A percentile compares a stretch with the other conserved stretches of the same genome.
Evolutionary conservation across 2,888 invertebrate genomes (phyloP).

Genomic region (Troides helena): DNA sequence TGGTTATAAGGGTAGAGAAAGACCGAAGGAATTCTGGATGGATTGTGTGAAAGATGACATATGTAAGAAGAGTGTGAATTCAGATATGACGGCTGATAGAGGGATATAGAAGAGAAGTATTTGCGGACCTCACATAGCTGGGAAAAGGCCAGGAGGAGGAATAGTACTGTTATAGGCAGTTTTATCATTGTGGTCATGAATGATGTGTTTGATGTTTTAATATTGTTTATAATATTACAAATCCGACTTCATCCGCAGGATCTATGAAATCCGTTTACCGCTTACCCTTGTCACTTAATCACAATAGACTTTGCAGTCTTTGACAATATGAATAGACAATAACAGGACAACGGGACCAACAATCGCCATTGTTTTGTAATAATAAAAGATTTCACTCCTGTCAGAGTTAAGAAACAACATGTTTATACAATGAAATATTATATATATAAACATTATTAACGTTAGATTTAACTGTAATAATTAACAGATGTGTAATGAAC

Average conservation of each 20-base stretch:
- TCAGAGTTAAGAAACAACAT: not conserved
- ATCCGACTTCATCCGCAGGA: slow-evolving; percentile 1
- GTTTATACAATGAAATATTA: not conserved
- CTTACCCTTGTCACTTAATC: slow-evolving; percentile 12
- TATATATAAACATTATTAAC: no score
- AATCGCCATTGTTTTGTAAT: slow-evolving; percentile 4
- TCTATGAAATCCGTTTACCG: slow-evolving; percentile 7
- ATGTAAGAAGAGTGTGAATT: no score
- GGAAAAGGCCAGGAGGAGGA: no score
- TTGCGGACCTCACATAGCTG: no score
- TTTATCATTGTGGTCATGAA: not conserved
- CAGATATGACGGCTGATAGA: no score
- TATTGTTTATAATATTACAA: not conserved
- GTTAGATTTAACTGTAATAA: no score
- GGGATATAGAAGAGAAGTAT: no score
- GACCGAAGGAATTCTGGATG: no score
- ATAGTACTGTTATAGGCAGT: no score
- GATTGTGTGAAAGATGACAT: no score
- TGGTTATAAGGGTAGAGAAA: no score
- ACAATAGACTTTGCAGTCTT: slow-evolving; percentile 10
- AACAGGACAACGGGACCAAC: slow-evolving; percentile 11
- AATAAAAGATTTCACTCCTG: slow-evolving; percentile 5
- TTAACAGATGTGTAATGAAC: no score
- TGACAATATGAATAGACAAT: slow-evolving; percentile 20
- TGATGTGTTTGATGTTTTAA: not conserved